Percentiles rank a stretch among this genome's conserved stretches.
Evolutionary conservation across 2,888 invertebrate species (phyloP).

Genomic region (Unio pictorum): DNA sequence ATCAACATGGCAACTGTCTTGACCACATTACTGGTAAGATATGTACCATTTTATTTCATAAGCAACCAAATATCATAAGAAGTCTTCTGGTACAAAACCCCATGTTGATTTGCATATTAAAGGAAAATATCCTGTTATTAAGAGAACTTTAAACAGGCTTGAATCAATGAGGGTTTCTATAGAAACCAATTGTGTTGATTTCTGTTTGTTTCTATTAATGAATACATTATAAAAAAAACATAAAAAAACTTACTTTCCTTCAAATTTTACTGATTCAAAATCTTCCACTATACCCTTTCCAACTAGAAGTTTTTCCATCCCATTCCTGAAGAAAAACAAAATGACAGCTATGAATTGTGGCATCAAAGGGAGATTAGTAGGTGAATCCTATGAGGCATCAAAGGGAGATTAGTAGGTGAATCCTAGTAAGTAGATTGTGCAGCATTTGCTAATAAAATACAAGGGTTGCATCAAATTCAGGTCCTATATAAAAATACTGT

Average conservation of each 20-base stretch:
- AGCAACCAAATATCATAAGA: no score
- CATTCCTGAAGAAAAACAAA: conserved; percentile 79
- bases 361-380: conserved; percentile 3
- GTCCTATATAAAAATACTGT: background rate
- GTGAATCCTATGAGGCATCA: background rate
- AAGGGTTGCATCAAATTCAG: background rate
- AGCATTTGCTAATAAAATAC: background rate
- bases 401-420: conserved; percentile 4
- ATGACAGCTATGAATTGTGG: background rate
- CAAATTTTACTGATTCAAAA: conserved; percentile 76
- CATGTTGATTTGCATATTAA: no score
- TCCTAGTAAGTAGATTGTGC: background rate
- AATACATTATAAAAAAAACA: background rate
- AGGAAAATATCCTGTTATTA: no score
- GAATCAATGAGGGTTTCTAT: no score
- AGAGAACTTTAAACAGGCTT: no score
- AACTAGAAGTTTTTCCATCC: conserved; percentile 82
- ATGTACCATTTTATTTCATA: no score
- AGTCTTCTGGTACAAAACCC: no score
- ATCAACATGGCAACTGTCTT: no score
- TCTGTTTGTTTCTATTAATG: no score
- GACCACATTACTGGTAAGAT: no score
- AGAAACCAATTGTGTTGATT: background rate
- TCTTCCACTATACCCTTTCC: conserved; percentile 73
- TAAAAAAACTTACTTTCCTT: conserved; percentile 73